phyloP scores from a whole-genome alignment of 1,140 invertebrate genomes.

The Bombus vancouverensis region DNA sequence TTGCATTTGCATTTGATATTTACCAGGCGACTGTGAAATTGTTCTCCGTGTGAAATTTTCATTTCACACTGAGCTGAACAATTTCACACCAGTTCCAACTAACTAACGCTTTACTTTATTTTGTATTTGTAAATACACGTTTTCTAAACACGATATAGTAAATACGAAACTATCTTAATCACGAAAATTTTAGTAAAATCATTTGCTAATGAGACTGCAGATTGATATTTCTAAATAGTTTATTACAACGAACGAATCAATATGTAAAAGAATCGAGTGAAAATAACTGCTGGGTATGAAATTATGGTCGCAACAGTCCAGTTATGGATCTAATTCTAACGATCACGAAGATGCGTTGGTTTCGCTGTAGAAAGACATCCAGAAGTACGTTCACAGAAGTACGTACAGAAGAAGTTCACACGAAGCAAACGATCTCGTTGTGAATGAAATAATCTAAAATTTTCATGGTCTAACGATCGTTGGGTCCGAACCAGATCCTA shows the following conservation, averaged over 20 bases:
- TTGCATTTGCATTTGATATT: not conserved
- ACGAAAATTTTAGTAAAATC: not conserved
- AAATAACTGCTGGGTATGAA: conserved; percentile 12
- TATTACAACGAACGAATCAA: not conserved
- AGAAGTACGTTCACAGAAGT: not conserved
- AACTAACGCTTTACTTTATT: too few species aligned
- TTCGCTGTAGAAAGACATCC: not conserved
- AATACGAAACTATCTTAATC: not conserved
- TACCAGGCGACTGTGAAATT: not conserved
- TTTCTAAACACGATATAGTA: too few species aligned
- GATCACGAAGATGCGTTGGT: not conserved
- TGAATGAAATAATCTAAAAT: conserved; percentile 47
- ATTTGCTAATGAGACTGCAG: not conserved
- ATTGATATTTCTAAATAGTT: not conserved
- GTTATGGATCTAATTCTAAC: conserved; percentile 23
- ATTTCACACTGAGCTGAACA: not conserved
- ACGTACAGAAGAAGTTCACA: too few species aligned
- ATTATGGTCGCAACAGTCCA: conserved; percentile 52
- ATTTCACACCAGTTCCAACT: not conserved
- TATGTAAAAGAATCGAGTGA: conserved; percentile 15
- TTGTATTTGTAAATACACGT: not conserved
- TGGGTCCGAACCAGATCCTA: not conserved
- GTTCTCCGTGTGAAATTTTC: not conserved
- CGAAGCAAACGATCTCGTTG: not conserved
- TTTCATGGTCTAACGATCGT: conserved; percentile 7